phyloP scores from a whole-genome alignment of 1,140 invertebrate genomes.

The Formica selysi region DNA sequence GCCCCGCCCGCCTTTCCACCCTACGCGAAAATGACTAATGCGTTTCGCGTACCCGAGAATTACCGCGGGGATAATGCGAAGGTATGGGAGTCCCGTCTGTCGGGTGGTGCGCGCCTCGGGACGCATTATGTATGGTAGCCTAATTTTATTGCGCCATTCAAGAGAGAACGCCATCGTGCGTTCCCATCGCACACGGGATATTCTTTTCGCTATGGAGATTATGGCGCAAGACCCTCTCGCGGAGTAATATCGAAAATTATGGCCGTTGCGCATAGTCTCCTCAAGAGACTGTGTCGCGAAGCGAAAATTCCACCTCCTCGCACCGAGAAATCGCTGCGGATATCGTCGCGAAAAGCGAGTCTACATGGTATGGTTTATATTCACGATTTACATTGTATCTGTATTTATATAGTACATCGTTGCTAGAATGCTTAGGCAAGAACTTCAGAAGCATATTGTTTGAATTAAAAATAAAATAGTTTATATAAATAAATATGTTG shows the following conservation, averaged over 20 bases:
- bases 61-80: constrained; percentile 69
- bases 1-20: background rate
- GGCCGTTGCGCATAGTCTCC: background rate
- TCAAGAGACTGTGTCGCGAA: constrained; percentile 33
- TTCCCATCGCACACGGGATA: constrained; percentile 1
- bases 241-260: constrained; percentile 50
- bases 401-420: background rate
- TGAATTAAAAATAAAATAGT: background rate
- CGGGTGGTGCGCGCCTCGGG: constrained; percentile 33
- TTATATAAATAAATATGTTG: background rate
- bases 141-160: constrained; percentile 71
- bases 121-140: constrained; percentile 73
- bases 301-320: constrained; percentile 5
- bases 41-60: constrained; percentile 71
- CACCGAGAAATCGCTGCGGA: background rate
- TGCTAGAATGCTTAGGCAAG: background rate
- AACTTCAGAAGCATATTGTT: background rate
- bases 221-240: background rate
- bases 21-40: constrained; percentile 72
- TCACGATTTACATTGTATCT: background rate
- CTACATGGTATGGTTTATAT: background rate
- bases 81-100: constrained; percentile 65
- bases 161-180: constrained; percentile 20
- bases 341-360: background rate
- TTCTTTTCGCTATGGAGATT: constrained; percentile 52